Conservation (phyloP, 2,113 vertebrate genomes). For the Rhineura floridana region DNA sequence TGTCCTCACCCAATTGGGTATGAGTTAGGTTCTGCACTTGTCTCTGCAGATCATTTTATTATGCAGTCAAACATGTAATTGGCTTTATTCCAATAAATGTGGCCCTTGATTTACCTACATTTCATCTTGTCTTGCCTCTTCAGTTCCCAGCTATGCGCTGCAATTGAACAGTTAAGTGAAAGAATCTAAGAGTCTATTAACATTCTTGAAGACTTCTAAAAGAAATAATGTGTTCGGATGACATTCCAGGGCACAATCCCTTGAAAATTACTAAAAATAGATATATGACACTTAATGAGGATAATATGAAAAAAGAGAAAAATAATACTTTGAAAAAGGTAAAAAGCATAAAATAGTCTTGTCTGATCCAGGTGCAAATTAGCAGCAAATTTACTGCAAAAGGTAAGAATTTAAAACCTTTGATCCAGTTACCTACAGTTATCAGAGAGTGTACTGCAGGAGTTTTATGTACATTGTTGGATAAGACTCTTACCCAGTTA, state of each 20-base stretch:
- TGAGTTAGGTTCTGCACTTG: no score
- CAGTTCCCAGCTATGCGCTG: no score
- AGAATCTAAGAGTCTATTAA: slow-evolving; percentile 27
- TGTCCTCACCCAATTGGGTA: no score
- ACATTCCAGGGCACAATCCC: not conserved
- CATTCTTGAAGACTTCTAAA: not conserved
- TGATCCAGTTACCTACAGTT: not conserved
- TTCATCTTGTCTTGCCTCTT: no score
- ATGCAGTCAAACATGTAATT: no score
- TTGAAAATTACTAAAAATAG: slow-evolving; percentile 33
- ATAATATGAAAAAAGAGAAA: not conserved
- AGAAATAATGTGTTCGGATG: slow-evolving; percentile 30
- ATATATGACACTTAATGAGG: slow-evolving; percentile 9
- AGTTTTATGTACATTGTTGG: not conserved
- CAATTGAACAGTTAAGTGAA: slow-evolving; percentile 6
- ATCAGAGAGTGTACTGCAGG: not conserved
- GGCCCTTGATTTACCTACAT: no score
- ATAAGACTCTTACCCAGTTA: not conserved
- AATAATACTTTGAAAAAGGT: not conserved
- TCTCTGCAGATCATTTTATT: no score
- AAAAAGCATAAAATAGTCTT: not conserved
- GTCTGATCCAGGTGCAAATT: not conserved
- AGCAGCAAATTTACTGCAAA: not conserved
- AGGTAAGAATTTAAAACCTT: not conserved
- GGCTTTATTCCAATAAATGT: no score